These are phyloP conservation scores for Montipora foliosa DNA, from an alignment of 64 coral and sea anemone species.

Conservation along the genomic window DNA sequence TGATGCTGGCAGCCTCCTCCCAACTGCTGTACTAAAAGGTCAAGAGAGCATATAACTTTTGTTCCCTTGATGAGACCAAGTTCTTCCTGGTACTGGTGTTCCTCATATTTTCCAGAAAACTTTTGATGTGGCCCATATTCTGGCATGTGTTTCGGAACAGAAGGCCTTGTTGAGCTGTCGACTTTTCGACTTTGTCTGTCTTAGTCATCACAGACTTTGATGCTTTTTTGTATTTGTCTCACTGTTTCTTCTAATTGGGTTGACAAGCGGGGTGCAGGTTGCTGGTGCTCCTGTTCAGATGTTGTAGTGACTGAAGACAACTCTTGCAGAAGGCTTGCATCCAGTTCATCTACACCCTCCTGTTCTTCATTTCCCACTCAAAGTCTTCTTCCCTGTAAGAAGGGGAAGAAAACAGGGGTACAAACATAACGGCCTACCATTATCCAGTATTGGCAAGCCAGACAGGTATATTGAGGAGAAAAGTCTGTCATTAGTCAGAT, in stretches of 20 bases:
- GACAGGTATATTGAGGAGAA: too few relatives aligned
- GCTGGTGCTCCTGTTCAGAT: neutral
- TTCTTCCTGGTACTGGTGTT: too few relatives aligned
- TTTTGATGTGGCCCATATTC: constrained; percentile 28
- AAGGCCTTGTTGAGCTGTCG: neutral
- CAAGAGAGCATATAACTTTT: constrained; percentile 56
- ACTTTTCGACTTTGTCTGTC: neutral
- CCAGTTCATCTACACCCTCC: neutral
- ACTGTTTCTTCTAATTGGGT: neutral
- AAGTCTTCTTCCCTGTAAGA: neutral
- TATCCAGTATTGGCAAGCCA: too few relatives aligned
- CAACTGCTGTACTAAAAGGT: constrained; percentile 18
- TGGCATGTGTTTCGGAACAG: neutral
- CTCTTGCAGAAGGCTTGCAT: neutral
- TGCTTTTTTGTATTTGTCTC: neutral
- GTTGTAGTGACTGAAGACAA: neutral
- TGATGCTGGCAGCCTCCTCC: constrained; percentile 1
- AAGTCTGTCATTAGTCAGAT: too few relatives aligned
- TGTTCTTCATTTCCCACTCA: neutral
- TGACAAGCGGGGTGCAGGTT: neutral
- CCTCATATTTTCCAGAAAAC: constrained; percentile 7
- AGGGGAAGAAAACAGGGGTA: neutral
- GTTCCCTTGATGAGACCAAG: constrained; percentile 15
- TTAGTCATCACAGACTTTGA: neutral
- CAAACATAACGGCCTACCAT: neutral